Base-by-base conservation (phyloP, 2,113 vertebrate species). In the Sminthopsis crassicaudata region DNA sequence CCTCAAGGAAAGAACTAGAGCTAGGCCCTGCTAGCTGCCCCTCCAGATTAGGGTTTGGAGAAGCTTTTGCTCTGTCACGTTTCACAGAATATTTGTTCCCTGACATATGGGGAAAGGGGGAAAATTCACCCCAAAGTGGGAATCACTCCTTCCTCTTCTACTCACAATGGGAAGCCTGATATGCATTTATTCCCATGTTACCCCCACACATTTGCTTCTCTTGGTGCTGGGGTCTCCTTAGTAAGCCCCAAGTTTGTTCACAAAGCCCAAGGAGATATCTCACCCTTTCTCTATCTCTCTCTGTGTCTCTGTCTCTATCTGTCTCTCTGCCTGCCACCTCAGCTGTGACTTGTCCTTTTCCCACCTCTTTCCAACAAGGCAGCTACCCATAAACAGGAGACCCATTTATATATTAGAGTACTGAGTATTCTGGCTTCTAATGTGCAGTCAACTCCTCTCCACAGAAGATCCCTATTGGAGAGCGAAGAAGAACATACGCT, bases 401-500 rank as follows among this genome's bases (percentile, higher is more conserved):
- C 12, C 50, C 11, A 54, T 88, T 76, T 52, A 54, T 95, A 96
- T 96, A 94, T 90, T 93, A 91, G 51, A 94, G 24, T 94, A 94
- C 96, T 96, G 96, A 95, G 95, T 90, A 95, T 96, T 95, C 93
- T 95, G 88, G 55, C 53, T 95, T 96, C 91, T 51, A 92, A 84
- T 84, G 67, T 19, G 6, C n/a, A 16, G 8, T 84, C 67, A 42
- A 42, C 67, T 84, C 67, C 67, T 84, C 19, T 42, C n/a, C 67
- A 11, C 22, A 42, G 67, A 36, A 95, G 95, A 96, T 96, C 96
- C 96, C 97, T 95, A 93, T 96, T 96, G 92, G 90, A 95, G 92
- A 97, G 95, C 94, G 94, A 94, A 98, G 96, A 94, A 98, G 96
- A 97, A 94, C 90, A 96, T 88, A 93, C 95, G 55, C 90, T 92